phyloP scores from a whole-genome alignment of 1,140 invertebrate genomes.

The Laodelphax striatellus region DNA sequence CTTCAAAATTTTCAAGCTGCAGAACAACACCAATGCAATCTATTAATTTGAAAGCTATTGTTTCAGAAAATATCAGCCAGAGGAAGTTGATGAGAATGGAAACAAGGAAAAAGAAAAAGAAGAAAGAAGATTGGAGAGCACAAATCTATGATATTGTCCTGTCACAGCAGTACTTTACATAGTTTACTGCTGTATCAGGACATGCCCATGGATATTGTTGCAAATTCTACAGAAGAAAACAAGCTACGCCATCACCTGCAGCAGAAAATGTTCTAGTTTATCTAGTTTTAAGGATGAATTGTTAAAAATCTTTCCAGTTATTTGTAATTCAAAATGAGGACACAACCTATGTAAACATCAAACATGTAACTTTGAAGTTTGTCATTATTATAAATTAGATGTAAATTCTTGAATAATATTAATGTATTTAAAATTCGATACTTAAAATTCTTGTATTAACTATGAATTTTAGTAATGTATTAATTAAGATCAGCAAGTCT shows the following conservation, averaged over 20 bases:
- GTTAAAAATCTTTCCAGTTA: too few relatives aligned
- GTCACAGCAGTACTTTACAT: constrained; percentile 79
- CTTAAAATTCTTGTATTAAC: too few relatives aligned
- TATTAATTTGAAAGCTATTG: not conserved
- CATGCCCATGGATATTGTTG: constrained; percentile 47
- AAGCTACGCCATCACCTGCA: not conserved
- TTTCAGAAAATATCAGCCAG: constrained; percentile 11
- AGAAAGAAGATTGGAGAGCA: constrained; percentile 27
- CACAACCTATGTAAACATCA: too few relatives aligned
- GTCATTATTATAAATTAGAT: too few relatives aligned
- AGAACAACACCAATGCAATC: not conserved
- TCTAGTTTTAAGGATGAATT: too few relatives aligned
- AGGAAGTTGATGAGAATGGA: not conserved
- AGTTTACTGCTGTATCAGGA: constrained; percentile 76
- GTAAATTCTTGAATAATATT: too few relatives aligned
- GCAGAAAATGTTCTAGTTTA: too few relatives aligned
- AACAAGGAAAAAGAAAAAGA: constrained; percentile 30
- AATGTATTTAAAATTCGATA: too few relatives aligned
- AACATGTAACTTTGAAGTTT: too few relatives aligned
- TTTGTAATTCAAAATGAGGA: too few relatives aligned
- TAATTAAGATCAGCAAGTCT: too few relatives aligned
- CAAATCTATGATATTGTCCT: constrained; percentile 77
- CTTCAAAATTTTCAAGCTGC: not conserved
- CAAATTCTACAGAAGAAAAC: not conserved
- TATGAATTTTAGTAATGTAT: too few relatives aligned